Base-by-base conservation (phyloP, 2,888 invertebrate species). In the Leptinotarsa tumamoca region DNA sequence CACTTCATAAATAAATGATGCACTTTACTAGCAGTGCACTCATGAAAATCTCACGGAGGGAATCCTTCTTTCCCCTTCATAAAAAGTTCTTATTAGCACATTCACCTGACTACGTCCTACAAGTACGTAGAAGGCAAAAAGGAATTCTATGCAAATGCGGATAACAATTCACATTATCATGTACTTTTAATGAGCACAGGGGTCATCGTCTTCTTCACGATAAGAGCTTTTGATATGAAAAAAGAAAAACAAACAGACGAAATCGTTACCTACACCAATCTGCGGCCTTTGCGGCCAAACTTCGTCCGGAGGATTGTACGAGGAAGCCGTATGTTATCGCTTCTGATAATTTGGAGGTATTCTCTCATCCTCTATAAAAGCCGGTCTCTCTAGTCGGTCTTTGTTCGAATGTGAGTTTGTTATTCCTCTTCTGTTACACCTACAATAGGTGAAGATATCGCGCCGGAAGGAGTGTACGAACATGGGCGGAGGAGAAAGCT, bases 101-200 rank as follows among this genome's bases (percentile, higher is more conserved):
- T 54, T 67, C 51, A 67, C 70, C 70, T 67, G 75, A 72, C 67
- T 72, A 67, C n/a, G 33, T 63, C 63, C 63, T 72, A 69, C 72
- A 15, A 43, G 43, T 43, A 43, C 10, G 43, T 33, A 50, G 51
- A 54, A 67, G 69, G 58, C 63, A 69, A 67, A 75, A 75, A 75
- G 21, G 69, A 72, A 72, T 72, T 72, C 50, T 72, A 76, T 76
- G 75, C 75, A 76, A 76, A 75, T 75, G 71, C 21, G 58, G 71
- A 71, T 75, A 74, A 73, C 73, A 58, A 74, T 43, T 10, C 68
- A 71, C 74, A 71, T 67, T 71, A 75, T 72, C 66, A 72, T 50
- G 66, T 58, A 69, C 67, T n/a, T 72, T 70, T 72, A 70, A 72
- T 73, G 68, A 76, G 23, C 50, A 66, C 51, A 49, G 58, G 69